Base-by-base conservation (phyloP, 2,888 invertebrate species). In the Ctena decussata region DNA sequence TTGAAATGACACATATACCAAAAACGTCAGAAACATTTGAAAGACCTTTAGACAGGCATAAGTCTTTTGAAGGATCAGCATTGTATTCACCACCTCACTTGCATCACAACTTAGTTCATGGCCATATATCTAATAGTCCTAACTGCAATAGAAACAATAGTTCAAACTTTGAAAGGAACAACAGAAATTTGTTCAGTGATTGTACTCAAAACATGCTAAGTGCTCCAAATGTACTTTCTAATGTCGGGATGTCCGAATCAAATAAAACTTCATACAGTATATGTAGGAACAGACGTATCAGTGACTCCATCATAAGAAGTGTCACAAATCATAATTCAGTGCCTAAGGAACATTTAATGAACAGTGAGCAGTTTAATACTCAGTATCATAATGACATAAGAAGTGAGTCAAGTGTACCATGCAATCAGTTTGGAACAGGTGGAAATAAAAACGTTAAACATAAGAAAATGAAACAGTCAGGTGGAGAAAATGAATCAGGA, bases 241-340 rank as follows among this genome's bases (percentile, higher is more conserved):
- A 53, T 53, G 24, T 12, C 24, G n/a, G 11, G 18, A 60, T 85
- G 32, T 88, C 88, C 65, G 85, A 88, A 18, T 81, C 79, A 3
- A 39, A n/a, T 18, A 85, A 78, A 35, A 60, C 77, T 49, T 81
- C 81, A 11, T 84, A 85, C 65, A 81, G 82, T 46, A 84, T 88
- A 44, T 71, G 84, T 15, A 79, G 72, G 57, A 84, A 74, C 72
- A 81, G 74, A 44, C 83, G 76, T 70, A 35, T 88, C 8, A 84
- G 74, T 80, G 72, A 85, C 53, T 84, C 85, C 27, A 85, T 88
- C 21, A 75, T 83, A 35, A 83, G 74, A 77, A 79, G 74, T 79
- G 79, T 88, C 15, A 77, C 72, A 32, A 85, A 87, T 39, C 79
- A 76, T 60, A 27, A 41, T 24, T 27, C n/a, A 6, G 41, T 41